These are phyloP conservation scores for Drosophila barbarae DNA, from an alignment of 2,888 invertebrate genomes.

Conservation along the genomic window DNA sequence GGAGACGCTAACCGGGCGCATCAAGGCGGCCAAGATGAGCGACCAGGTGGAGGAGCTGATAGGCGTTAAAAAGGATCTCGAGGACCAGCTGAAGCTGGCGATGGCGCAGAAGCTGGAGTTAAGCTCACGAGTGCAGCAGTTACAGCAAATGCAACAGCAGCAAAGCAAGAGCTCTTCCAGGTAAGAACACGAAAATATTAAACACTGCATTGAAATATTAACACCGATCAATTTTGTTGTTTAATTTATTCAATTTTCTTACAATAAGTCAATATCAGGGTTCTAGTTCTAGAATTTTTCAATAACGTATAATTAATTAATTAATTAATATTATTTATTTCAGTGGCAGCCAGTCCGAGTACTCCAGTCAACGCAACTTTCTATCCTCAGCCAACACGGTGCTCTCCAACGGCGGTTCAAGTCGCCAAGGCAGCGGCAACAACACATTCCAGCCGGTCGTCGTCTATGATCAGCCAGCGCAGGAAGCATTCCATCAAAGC, in stretches of 20 bases:
- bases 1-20: conserved; percentile 85
- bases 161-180: conserved; percentile 79
- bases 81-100: conserved; percentile 82
- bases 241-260: not conserved
- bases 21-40: conserved; percentile 84
- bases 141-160: conserved; percentile 78
- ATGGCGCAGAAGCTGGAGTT: conserved; percentile 82
- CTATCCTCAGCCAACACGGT: conserved; percentile 76
- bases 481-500: conserved; percentile 77
- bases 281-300: not conserved
- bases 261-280: not conserved
- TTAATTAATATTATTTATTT: not conserved
- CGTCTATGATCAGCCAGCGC: conserved; percentile 46
- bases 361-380: conserved; percentile 77
- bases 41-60: conserved; percentile 83
- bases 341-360: conserved; percentile 75
- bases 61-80: conserved; percentile 82
- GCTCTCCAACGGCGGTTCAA: conserved; percentile 67
- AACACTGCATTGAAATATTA: not conserved
- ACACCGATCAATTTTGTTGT: not conserved
- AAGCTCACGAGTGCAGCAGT: conserved; percentile 82
- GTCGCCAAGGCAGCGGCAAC: conserved; percentile 46
- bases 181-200: conserved; percentile 53
- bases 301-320: not conserved
- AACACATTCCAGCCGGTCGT: conserved; percentile 70